phyloP scores from a whole-genome alignment of 2,888 invertebrate genomes.

The Lepidochrysops patricia region DNA sequence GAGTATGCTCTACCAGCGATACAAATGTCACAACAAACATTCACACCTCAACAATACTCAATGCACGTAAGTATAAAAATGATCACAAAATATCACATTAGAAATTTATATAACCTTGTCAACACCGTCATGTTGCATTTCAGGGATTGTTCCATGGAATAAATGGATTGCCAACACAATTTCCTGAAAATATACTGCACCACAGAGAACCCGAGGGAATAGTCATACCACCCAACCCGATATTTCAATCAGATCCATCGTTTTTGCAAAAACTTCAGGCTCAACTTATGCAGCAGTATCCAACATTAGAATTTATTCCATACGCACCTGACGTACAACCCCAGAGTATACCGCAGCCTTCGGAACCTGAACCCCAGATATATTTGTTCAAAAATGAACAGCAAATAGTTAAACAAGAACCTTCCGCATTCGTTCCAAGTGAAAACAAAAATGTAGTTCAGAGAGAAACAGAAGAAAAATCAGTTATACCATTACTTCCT shows the following conservation, averaged over 20 bases:
- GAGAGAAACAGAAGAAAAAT: conserved; percentile 54
- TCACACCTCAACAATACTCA: conserved; percentile 45
- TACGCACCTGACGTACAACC: conserved; percentile 44
- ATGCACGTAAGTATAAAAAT: conserved; percentile 36
- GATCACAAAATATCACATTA: neutral
- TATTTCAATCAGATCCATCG: conserved; percentile 70
- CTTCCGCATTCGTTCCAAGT: conserved; percentile 37
- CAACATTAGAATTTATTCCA: conserved; percentile 57
- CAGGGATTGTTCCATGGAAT: conserved; percentile 43
- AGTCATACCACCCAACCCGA: conserved; percentile 50
- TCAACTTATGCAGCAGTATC: conserved; percentile 54
- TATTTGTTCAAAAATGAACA: conserved; percentile 49
- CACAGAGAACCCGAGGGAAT: conserved; percentile 51
- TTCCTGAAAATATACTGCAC: conserved; percentile 37
- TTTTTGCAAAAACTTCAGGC: conserved; percentile 62
- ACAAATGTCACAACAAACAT: conserved; percentile 46
- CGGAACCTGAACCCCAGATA: conserved; percentile 32
- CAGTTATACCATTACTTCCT: conserved; percentile 44
- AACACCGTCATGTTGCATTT: conserved; percentile 15
- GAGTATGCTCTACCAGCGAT: conserved; percentile 57
- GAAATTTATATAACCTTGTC: neutral
- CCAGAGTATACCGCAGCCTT: conserved; percentile 27
- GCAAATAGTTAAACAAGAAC: conserved; percentile 38
- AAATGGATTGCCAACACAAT: conserved; percentile 40
- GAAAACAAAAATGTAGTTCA: conserved; percentile 50